phyloP scores from a whole-genome alignment of 2,113 vertebrate species.

The Cochlearius cochlearius region DNA sequence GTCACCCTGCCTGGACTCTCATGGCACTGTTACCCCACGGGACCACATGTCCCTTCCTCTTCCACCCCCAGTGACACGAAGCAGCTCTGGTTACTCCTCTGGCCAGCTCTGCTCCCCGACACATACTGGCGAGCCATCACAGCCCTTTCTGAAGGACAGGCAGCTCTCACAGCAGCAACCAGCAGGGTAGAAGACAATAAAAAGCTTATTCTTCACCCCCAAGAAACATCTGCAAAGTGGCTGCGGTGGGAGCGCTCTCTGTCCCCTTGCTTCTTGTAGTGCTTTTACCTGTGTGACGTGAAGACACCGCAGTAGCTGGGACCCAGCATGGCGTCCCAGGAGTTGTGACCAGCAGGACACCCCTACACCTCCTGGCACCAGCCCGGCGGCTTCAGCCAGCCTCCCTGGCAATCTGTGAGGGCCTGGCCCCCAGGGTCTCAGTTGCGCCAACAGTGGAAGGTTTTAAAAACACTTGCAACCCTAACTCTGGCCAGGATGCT shows the following conservation, averaged over 20 bases:
- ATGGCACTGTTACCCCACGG: not conserved
- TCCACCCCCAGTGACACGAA: not conserved
- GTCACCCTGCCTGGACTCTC: not conserved
- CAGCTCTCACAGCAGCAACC: not conserved
- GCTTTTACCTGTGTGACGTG: not conserved
- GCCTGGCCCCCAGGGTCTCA: not conserved
- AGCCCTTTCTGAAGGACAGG: not conserved
- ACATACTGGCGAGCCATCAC: not conserved
- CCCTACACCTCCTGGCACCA: not conserved
- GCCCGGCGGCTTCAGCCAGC: not conserved
- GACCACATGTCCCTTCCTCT: not conserved
- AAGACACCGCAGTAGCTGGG: not conserved
- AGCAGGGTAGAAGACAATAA: not conserved
- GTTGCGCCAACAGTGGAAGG: not conserved
- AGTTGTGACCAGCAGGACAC: not conserved
- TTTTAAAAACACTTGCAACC: not conserved
- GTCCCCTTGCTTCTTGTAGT: too few species aligned
- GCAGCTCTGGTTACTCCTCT: not conserved
- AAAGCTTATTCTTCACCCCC: not conserved
- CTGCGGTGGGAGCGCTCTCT: fast-evolving
- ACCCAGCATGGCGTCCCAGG: not conserved
- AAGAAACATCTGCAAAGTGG: not conserved
- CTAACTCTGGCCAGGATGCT: not conserved
- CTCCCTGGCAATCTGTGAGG: not conserved
- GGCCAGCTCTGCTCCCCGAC: not conserved